Percentiles rank a stretch among this genome's conserved stretches.
Conservation (phyloP, 2,797 vertebrate genomes). For the Liparis tanakae region DNA sequence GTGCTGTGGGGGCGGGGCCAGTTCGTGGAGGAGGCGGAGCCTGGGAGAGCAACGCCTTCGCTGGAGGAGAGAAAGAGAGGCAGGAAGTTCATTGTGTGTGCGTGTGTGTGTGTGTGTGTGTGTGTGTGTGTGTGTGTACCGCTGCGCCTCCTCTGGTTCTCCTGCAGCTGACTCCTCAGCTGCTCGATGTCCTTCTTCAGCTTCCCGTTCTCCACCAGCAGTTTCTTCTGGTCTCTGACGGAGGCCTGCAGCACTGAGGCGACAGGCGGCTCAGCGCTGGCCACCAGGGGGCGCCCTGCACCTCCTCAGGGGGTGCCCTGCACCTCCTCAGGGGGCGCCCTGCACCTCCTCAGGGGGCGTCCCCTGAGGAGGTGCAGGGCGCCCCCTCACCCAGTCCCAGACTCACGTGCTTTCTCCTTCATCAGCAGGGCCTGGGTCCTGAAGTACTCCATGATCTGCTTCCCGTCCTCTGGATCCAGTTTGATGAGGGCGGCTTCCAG, state of each 20-base stretch:
- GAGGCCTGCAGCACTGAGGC: constrained; percentile 90
- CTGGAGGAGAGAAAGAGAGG: constrained; percentile 40
- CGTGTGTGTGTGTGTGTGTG: not conserved
- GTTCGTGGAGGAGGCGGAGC: constrained; percentile 36
- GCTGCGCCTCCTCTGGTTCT: constrained; percentile 85
- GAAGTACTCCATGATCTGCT: constrained; percentile 92
- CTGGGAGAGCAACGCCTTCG: constrained; percentile 46
- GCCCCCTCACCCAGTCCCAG: too few species aligned
- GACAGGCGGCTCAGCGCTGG: not conserved
- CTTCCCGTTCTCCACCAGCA: constrained; percentile 95
- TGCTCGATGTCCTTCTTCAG: constrained; percentile 95
- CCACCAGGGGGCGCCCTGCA: constrained; percentile 6
- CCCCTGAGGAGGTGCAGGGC: too few species aligned
- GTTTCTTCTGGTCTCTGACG: constrained; percentile 94
- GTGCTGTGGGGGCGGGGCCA: constrained; percentile 31
- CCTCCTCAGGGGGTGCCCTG: too few species aligned
- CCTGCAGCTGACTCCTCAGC: constrained; percentile 87
- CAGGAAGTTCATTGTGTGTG: not conserved
- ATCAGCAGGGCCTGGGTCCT: constrained; percentile 90
- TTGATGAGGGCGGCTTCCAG: constrained; percentile 79
- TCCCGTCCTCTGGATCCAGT: constrained; percentile 88
- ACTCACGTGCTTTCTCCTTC: constrained; percentile 92
- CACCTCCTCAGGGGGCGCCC: too few species aligned
- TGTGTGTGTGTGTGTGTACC: constrained; percentile 25
- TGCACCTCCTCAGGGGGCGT: not conserved